Evolutionary conservation across 35 echinoderm and acorn worm species (phyloP).

Genomic region (Hemicentrotus pulcherrimus): DNA sequence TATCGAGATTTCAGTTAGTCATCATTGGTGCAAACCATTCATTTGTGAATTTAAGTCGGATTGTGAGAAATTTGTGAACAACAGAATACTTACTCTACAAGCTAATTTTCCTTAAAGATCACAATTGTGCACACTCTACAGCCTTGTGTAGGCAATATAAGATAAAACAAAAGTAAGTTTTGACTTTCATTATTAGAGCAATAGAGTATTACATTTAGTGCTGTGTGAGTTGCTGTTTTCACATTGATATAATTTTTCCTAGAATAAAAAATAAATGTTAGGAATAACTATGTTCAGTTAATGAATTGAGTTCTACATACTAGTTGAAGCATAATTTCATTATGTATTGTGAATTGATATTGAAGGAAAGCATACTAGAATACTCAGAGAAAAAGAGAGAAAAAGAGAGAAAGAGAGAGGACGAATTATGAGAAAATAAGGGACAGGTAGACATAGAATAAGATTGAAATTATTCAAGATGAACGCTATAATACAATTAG

Average conservation of each 20-base stretch:
- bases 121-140: neutral
- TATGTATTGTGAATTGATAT: no score
- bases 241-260: neutral
- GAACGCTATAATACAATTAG: no score
- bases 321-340: no score
- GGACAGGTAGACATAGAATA: no score
- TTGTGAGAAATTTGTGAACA: neutral
- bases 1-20: neutral
- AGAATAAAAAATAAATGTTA: no score
- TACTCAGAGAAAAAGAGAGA: no score
- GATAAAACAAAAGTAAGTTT: neutral
- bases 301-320: no score
- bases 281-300: no score
- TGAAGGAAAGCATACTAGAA: no score
- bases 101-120: neutral
- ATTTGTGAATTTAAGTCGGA: neutral
- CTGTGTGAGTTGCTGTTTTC: neutral
- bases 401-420: no score
- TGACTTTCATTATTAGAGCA: neutral
- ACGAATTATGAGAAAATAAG: no score
- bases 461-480: no score
- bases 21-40: neutral
- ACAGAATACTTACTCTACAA: neutral
- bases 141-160: neutral
- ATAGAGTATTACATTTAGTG: neutral